Evolutionary conservation across 2,113 vertebrate genomes (phyloP), one percentile per base, ranked within the genome.

Genomic region (Erinaceus europaeus): DNA sequence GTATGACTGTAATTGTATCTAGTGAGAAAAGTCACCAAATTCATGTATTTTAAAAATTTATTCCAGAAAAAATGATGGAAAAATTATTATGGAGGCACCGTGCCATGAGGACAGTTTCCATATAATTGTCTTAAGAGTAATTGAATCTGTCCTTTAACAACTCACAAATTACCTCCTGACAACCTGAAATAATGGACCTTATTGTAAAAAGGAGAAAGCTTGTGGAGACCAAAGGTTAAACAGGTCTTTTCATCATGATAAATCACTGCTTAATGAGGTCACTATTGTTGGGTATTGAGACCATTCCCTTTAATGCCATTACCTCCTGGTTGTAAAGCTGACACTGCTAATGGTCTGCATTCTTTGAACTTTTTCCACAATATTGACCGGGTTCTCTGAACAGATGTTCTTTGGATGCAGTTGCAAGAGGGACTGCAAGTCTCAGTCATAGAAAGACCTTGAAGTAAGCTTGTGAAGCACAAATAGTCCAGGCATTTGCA

Each of bases 211-310:
- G 95, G 93, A 97, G 96, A 97, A 97, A 96, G 96, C 97, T 94
- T 96, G 93, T 97, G 97, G 97, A 98, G 97, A 97, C 96, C 98
- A 98, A 98, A 98, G 98, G 98, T 98, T 99, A 98, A 99, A 98
- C 98, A 97, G 98, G 98, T 98, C 98, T 98, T 98, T 98, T 98
- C 98, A 98, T 98, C 98, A 98, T 99, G 98, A 99, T 99, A 99
- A 99, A 99, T 99, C 98, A 98, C 98, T 98, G 97, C 97, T 98
- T 99, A 99, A 99, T 99, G 98, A 99, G 98, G 97, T 97, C 95
- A 97, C 98, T 95, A 98, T 99, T 99, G 98, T 98, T 97, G 94
- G 93, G 96, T 97, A 98, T 98, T 98, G 98, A 98, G 94, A 96
- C 97, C 97, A 97, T 97, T 97, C 98, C 98, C 98, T 98, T 98